A percentile compares a stretch with the other conserved stretches of the same genome.
These are phyloP conservation scores for Margarornis squamiger DNA, from an alignment of 2,797 vertebrate genomes.

Conservation along the genomic window DNA sequence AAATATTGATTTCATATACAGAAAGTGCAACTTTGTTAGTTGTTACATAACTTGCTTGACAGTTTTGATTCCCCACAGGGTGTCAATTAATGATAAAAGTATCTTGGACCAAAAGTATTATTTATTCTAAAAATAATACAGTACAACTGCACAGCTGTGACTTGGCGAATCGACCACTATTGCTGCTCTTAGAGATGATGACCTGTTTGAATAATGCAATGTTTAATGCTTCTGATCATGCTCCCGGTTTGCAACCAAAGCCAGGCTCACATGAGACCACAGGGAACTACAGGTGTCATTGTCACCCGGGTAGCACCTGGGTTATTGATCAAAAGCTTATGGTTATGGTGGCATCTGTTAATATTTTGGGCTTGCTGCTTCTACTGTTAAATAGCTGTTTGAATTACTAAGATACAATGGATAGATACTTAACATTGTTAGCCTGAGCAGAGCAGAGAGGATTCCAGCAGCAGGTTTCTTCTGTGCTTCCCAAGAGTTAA, in stretches of 20 bases:
- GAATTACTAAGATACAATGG: background rate
- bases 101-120: slow-evolving; percentile 72
- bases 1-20: slow-evolving; percentile 99
- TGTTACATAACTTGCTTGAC: slow-evolving; percentile 89
- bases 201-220: background rate
- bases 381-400: slow-evolving; percentile 47
- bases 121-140: slow-evolving; percentile 80
- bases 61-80: slow-evolving; percentile 70
- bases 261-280: background rate
- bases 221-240: background rate
- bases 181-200: slow-evolving; percentile 62
- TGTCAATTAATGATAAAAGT: slow-evolving; percentile 74
- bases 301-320: background rate
- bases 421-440: background rate
- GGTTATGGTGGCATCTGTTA: background rate
- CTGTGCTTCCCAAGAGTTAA: slow-evolving; percentile 57
- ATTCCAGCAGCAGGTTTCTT: slow-evolving; percentile 59
- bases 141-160: slow-evolving; percentile 76
- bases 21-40: slow-evolving; percentile 96
- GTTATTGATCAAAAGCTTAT: background rate
- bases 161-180: slow-evolving; percentile 77
- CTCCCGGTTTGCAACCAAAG: slow-evolving; percentile 11
- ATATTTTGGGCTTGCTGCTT: slow-evolving; percentile 26
- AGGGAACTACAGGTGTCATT: background rate
- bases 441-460: slow-evolving; percentile 51